Evolutionary conservation across 2,113 vertebrate genomes (phyloP).

Genomic region (Microtus ochrogaster): DNA sequence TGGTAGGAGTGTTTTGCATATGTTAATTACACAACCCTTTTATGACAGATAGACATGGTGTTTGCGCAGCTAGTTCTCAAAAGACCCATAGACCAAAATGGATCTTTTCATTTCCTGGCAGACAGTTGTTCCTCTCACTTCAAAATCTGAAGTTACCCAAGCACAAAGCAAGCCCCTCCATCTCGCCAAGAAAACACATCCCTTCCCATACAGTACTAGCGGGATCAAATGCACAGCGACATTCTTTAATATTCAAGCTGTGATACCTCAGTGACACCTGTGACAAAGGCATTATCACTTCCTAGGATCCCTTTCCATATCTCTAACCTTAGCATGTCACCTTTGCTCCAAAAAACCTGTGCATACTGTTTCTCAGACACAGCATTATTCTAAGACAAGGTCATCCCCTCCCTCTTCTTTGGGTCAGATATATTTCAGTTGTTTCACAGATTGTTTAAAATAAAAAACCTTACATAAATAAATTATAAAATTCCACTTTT

Average conservation of each 20-base stretch:
- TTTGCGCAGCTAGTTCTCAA: conserved; percentile 84
- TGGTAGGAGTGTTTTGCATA: conserved; percentile 90
- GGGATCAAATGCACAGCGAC: conserved; percentile 22
- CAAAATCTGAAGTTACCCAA: conserved; percentile 62
- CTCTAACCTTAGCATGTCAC: conserved; percentile 40
- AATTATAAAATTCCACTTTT: conserved; percentile 26
- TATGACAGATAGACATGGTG: conserved; percentile 83
- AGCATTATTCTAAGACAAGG: conserved; percentile 58
- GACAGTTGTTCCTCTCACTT: conserved; percentile 69
- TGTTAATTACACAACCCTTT: conserved; percentile 87
- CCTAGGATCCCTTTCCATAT: conserved; percentile 25
- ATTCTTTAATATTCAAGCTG: conserved; percentile 47
- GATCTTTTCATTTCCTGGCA: conserved; percentile 78
- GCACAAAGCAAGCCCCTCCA: not conserved
- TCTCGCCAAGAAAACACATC: conserved; percentile 36
- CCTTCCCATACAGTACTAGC: not conserved
- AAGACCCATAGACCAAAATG: conserved; percentile 85
- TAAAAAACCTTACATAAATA: not conserved
- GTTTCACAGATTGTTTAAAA: conserved; percentile 25
- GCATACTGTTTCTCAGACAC: conserved; percentile 28
- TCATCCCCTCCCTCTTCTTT: not conserved
- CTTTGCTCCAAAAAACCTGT: conserved; percentile 15
- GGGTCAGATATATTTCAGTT: conserved; percentile 58
- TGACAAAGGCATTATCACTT: conserved; percentile 42
- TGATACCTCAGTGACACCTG: not conserved